Conservation (phyloP, 2,113 vertebrate genomes). For the Pyxicephalus adspersus region DNA sequence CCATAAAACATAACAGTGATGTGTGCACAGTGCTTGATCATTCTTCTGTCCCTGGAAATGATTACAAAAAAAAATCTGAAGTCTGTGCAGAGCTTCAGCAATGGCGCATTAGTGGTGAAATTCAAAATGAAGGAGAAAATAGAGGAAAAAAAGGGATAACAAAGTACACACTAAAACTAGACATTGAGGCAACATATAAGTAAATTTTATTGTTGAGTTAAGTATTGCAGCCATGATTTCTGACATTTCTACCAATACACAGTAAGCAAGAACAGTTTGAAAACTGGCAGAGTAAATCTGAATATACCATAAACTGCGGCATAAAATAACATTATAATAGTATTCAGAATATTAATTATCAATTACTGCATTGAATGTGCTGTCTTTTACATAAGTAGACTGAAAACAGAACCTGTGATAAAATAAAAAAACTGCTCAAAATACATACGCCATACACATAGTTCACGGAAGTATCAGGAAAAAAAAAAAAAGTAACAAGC, state of each 20-base stretch:
- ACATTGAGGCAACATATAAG: constrained; percentile 67
- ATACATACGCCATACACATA: constrained; percentile 72
- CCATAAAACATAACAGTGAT: no score
- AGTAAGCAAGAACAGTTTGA: constrained; percentile 74
- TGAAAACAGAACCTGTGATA: constrained; percentile 67
- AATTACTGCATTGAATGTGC: constrained; percentile 70
- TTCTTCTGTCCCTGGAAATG: no score
- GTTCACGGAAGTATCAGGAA: constrained; percentile 66
- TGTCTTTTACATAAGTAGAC: constrained; percentile 65
- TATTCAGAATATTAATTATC: constrained; percentile 39
- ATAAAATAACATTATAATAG: constrained; percentile 61
- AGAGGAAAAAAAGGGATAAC: neutral
- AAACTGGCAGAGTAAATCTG: constrained; percentile 69
- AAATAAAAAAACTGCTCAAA: constrained; percentile 63
- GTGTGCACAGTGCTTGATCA: no score
- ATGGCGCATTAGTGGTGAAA: no score
- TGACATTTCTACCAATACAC: constrained; percentile 73
- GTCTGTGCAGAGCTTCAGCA: no score
- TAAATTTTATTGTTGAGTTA: constrained; percentile 79
- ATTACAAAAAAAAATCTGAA: no score
- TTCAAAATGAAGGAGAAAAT: constrained; percentile 21
- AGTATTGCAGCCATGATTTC: constrained; percentile 79
- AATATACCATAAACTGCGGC: constrained; percentile 67
- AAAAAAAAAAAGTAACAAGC: constrained; percentile 64
- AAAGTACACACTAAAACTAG: neutral